phyloP scores from a whole-genome alignment of 2,797 vertebrate species.

The Chiloscyllium punctatum region DNA sequence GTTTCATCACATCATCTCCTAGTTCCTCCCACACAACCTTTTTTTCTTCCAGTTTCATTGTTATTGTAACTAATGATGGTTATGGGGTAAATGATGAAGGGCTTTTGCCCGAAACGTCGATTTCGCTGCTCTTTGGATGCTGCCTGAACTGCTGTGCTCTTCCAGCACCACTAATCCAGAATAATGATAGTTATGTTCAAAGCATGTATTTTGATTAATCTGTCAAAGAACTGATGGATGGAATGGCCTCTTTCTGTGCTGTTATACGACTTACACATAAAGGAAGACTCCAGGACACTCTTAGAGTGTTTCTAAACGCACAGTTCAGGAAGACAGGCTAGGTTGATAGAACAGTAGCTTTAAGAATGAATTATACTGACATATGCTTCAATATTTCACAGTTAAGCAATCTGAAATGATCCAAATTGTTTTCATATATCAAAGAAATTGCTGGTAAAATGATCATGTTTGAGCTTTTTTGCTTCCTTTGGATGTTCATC shows the following conservation, averaged over 20 bases:
- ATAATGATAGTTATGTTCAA: not conserved
- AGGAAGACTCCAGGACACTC: not conserved
- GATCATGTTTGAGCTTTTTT: not conserved
- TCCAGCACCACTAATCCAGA: no score
- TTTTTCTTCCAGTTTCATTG: not conserved
- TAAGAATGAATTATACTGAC: not conserved
- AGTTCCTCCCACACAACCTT: not conserved
- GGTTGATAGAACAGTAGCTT: not conserved
- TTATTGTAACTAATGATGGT: not conserved
- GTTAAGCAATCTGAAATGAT: no score
- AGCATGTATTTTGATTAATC: not conserved
- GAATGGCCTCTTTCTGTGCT: not conserved
- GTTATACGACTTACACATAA: not conserved
- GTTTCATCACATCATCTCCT: not conserved
- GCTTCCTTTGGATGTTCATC: not conserved
- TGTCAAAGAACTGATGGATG: not conserved
- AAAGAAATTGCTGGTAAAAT: not conserved
- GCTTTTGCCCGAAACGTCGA: no score
- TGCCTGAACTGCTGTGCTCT: no score
- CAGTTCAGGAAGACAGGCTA: not conserved
- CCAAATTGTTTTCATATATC: not conserved
- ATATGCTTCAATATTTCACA: not conserved
- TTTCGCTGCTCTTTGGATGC: no score
- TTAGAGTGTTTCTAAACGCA: not conserved
- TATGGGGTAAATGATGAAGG: no score